These are phyloP conservation scores for Hofmannophila pseudospretella DNA, from an alignment of 2,888 invertebrate genomes.

Conservation along the genomic window DNA sequence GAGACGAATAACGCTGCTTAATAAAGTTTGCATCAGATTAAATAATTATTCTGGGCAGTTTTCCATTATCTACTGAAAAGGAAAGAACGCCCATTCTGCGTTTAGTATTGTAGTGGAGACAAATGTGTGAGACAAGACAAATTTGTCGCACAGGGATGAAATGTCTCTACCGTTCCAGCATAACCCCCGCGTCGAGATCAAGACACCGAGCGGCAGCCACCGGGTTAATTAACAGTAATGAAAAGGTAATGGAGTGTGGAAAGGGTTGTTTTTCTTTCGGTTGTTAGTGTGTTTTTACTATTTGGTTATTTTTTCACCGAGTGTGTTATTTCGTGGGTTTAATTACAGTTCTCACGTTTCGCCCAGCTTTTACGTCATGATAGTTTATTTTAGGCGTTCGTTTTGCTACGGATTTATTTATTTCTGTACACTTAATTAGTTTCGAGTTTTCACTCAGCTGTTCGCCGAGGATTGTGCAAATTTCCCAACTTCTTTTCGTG, in stretches of 20 bases:
- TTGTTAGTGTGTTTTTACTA: constrained; percentile 15
- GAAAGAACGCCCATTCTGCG: too few species aligned
- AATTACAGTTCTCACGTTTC: not conserved
- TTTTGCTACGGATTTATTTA: not conserved
- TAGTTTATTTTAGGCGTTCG: not conserved
- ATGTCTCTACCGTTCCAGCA: too few species aligned
- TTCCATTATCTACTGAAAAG: too few species aligned
- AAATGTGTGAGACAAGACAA: too few species aligned
- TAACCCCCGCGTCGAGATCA: constrained; percentile 14
- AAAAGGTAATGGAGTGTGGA: constrained; percentile 21
- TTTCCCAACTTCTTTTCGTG: not conserved
- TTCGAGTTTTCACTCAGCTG: constrained; percentile 12
- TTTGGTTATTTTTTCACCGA: not conserved
- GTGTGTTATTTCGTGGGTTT: not conserved
- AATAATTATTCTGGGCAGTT: too few species aligned
- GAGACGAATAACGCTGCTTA: too few species aligned
- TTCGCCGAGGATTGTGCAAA: constrained; percentile 6
- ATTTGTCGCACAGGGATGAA: too few species aligned
- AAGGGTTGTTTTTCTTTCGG: constrained; percentile 23
- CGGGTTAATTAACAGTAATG: constrained; percentile 29
- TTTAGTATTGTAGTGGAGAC: too few species aligned
- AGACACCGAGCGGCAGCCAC: constrained; percentile 12
- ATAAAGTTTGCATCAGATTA: too few species aligned
- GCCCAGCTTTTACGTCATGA: not conserved
- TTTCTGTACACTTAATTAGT: constrained; percentile 13